A percentile compares a stretch with the other conserved stretches of the same genome.
phyloP scores from a whole-genome alignment of 2,888 invertebrate genomes.

The Sarcophaga variegata region DNA sequence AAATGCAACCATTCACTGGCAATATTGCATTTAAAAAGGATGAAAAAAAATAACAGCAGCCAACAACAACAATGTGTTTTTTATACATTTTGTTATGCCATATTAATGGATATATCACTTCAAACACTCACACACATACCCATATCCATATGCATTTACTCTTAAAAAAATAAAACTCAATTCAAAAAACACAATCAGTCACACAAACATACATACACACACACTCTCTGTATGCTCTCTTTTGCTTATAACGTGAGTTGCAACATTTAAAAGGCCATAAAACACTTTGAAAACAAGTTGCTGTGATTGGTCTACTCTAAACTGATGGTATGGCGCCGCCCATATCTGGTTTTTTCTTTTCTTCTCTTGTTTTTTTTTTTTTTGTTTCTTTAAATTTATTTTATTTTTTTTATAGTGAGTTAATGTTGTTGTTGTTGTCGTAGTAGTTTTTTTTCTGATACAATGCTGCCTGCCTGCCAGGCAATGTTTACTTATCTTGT shows the following conservation, averaged over 20 bases:
- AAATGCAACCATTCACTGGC: conserved; percentile 45
- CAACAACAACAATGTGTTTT: conserved; percentile 62
- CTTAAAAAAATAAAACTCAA: not conserved
- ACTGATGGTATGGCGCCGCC: conserved; percentile 80
- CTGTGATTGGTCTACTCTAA: conserved; percentile 79
- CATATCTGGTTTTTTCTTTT: conserved; percentile 79
- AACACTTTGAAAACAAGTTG: conserved; percentile 72
- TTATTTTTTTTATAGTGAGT: conserved; percentile 33
- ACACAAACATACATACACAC: not conserved
- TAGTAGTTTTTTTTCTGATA: conserved; percentile 36
- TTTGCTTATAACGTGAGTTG: conserved; percentile 27
- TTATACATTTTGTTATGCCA: conserved; percentile 70
- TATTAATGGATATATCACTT: conserved; percentile 68
- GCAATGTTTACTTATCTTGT: conserved; percentile 73
- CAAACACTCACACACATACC: not conserved
- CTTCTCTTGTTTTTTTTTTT: conserved; percentile 71
- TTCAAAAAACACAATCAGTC: no score
- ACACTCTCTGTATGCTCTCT: conserved; percentile 50
- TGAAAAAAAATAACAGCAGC: conserved; percentile 58
- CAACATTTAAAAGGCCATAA: conserved; percentile 70
- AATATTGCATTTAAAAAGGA: conserved; percentile 44
- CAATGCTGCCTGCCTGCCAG: conserved; percentile 60
- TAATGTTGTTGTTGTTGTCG: conserved; percentile 36
- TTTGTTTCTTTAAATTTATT: conserved; percentile 67
- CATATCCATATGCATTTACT: conserved; percentile 24